Evolutionary conservation across 2,797 vertebrate genomes (phyloP), one percentile per base, ranked within the genome.

Genomic region (Tapirus indicus): DNA sequence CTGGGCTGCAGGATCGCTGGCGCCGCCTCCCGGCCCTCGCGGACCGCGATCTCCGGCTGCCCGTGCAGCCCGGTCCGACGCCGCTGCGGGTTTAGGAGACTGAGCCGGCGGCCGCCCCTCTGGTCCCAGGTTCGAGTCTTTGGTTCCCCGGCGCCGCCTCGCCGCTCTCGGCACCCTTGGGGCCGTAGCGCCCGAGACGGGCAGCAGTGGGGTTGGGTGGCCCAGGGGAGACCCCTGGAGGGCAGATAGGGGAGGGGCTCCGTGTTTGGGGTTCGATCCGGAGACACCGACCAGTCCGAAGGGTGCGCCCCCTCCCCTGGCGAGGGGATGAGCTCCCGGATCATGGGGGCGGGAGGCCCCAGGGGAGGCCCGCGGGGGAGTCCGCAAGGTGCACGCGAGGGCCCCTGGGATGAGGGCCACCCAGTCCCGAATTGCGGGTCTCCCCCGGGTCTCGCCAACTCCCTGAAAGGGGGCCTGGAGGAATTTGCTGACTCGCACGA

Each of bases 191-290:
- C 44, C 12, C 0, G 18, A 16, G 49, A 35, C 21, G 1, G 14
- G 6, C 7, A 14, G 32, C 20, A 32, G 49, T 0, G 0, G 21
- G 64, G 20, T 1, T 5, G n/a, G 18, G 64, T 7, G 44, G 27
- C 68, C 21, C 13, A 1, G 88, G 52, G 13, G 64, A 58, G 47
- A 10, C 1, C 60, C 44, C 21, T 0, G 25, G 47, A 35, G 62
- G 38, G 52, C 77, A 32, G 29, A 4, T 6, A 29, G 5, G 16
- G 32, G n/a, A 18, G 66, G 38, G 14, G 27, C 13, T 72, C 64
- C 1, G 75, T 12, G 23, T 38, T 38, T 3, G 27, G 44, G 56
- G 44, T 41, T 52, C 85, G 5, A 5, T 38, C 74, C 1, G 4
- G 16, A 49, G 32, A 35, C 38, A 9, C 44, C 14, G 23, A 29